Conservation (phyloP, 1,140 invertebrate species). For the Penaeus vannamei region DNA sequence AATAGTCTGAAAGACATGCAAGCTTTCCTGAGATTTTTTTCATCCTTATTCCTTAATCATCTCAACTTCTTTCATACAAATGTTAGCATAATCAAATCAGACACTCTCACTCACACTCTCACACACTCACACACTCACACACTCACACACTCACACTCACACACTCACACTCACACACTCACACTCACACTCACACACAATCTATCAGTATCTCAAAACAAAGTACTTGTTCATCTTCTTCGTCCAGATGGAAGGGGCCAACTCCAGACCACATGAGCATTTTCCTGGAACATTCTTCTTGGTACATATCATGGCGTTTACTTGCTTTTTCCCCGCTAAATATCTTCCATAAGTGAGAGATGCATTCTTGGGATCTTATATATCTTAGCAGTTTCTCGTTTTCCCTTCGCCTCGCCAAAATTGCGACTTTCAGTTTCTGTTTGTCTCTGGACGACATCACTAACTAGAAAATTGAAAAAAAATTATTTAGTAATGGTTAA, state of each 20-base stretch:
- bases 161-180: too few relatives aligned
- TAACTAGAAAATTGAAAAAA: slow-evolving; percentile 13
- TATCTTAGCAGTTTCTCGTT: slow-evolving; percentile 51
- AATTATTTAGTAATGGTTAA: neutral
- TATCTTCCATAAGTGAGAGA: slow-evolving; percentile 50
- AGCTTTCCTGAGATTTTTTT: neutral
- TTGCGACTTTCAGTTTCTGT: slow-evolving; percentile 37
- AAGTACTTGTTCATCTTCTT: slow-evolving; percentile 56
- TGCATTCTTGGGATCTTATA: slow-evolving; percentile 38
- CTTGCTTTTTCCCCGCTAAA: slow-evolving; percentile 36
- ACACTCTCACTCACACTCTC: too few relatives aligned
- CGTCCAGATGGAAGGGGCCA: slow-evolving; percentile 53
- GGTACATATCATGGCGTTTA: slow-evolving; percentile 45
- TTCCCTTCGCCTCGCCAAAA: slow-evolving; percentile 31
- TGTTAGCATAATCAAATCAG: too few relatives aligned
- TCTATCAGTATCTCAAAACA: neutral
- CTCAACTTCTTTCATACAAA: too few relatives aligned
- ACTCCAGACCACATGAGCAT: slow-evolving; percentile 43
- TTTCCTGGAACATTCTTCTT: slow-evolving; percentile 37
- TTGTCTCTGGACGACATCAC: slow-evolving; percentile 28
- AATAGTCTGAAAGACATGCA: neutral
- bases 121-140: too few relatives aligned
- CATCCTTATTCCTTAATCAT: too few relatives aligned
- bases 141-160: too few relatives aligned
- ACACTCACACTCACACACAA: neutral